A percentile compares a stretch with the other conserved stretches of the same genome.
Conservation (phyloP, 2,888 invertebrate genomes). For the Axea sp. region DNA sequence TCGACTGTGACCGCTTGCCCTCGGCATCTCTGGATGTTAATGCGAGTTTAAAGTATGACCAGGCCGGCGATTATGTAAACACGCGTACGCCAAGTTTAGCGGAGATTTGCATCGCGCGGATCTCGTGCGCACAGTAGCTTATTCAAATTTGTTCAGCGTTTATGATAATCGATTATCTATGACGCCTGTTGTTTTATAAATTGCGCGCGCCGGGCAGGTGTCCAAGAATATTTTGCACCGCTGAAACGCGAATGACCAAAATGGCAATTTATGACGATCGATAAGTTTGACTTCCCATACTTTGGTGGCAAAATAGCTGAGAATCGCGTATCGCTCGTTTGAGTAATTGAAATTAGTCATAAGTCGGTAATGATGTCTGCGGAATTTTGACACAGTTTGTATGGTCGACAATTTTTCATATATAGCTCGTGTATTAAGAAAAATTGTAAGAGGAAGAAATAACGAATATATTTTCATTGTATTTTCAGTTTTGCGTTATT, state of each 20-base stretch:
- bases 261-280: constrained; percentile 6
- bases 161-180: constrained; percentile 57
- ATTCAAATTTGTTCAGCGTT: constrained; percentile 57
- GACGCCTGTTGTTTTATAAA: constrained; percentile 51
- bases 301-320: background rate
- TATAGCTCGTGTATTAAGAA: too few relatives aligned
- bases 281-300: background rate
- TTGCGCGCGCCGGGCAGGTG: constrained; percentile 25
- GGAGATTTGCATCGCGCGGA: constrained; percentile 44
- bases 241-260: constrained; percentile 4
- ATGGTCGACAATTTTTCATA: too few relatives aligned
- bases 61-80: constrained; percentile 43
- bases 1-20: constrained; percentile 43
- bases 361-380: too few relatives aligned
- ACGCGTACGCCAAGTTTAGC: constrained; percentile 26
- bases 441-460: too few relatives aligned
- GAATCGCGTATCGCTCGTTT: too few relatives aligned
- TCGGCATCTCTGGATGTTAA: constrained; percentile 55
- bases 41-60: constrained; percentile 48
- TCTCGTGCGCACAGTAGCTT: constrained; percentile 40
- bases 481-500: too few relatives aligned
- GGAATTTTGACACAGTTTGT: too few relatives aligned
- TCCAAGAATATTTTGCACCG: constrained; percentile 9
- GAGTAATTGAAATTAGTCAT: too few relatives aligned
- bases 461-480: too few relatives aligned